Base-by-base conservation (phyloP, 2,113 vertebrate species). In the Anthoscopus minutus region DNA sequence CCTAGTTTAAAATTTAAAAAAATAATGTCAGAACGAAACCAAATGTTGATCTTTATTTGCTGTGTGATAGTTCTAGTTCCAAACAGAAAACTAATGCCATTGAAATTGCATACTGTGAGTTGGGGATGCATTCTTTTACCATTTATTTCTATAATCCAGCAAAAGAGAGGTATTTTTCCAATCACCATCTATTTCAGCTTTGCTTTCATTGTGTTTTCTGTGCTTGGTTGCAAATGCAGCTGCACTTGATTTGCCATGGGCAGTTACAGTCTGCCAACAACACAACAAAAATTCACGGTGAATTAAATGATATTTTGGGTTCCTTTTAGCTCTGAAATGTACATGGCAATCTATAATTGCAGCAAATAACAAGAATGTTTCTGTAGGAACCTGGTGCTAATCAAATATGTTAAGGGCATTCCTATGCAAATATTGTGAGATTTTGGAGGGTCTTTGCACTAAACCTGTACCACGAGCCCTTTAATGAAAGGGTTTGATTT, bases 131-230 rank as follows among this genome's bases (percentile, higher is more conserved):
- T 86, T 76, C 24, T 44, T 81, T 61, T 30, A 1, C 30, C 8
- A 30, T 81, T 83, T 24, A 8, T 86, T 80, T 69, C 24, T 38
- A 0, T 7, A 47, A 20, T 27, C 38, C 53, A 64, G 48, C 37
- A 38, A 11, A 40, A 31, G 15, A 57, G 37, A 38, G 25, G 0
- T 23, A 15, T 74, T 81, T 87, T 88, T 64, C 38, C 35, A 74
- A 1, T 10, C 48, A 2, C 17, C 16, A 3, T 47, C 18, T 19
- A 0, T 58, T 84, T 42, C 47, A 71, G n/a, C 74, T 3, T 16
- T 54, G 30, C 47, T n/a, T n/a, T n/a, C n/a, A n/a, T n/a, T n/a
- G 27, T 28, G 18, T 57, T 77, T 56, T 37, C 38, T 66, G 38
- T 62, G 69, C 70, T 72, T 27, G 35, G 38, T 20, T 67, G 54